These are phyloP conservation scores for Neofelis nebulosa DNA, from an alignment of 2,113 vertebrate genomes.

Conservation along the genomic window DNA sequence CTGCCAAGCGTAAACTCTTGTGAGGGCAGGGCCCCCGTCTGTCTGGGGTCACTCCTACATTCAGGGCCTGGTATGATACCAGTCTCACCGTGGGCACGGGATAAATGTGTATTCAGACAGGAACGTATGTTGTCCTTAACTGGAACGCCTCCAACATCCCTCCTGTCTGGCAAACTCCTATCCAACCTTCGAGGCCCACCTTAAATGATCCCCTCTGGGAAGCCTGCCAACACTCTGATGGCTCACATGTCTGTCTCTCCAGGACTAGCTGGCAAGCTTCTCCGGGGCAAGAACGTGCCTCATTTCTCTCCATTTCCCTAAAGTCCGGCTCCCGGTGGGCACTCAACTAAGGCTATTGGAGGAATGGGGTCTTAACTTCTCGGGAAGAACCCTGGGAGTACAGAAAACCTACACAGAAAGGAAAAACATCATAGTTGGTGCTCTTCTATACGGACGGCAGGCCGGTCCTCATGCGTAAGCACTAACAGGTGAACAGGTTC, in stretches of 20 bases:
- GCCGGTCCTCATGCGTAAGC: neutral
- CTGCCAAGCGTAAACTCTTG: neutral
- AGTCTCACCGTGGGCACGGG: accelerated
- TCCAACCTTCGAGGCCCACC: neutral
- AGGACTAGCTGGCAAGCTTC: neutral
- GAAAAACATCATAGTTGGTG: neutral
- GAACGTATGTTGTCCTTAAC: neutral
- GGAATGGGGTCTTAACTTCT: neutral
- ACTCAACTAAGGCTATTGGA: neutral
- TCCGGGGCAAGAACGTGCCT: neutral
- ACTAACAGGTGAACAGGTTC: neutral
- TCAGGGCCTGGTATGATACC: neutral
- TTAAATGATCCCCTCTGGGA: neutral
- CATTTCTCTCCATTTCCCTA: neutral
- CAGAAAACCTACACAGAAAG: neutral
- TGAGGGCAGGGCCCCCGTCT: neutral
- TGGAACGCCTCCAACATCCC: neutral
- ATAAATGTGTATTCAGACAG: neutral
- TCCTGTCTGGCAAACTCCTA: neutral
- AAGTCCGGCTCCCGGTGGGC: neutral
- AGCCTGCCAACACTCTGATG: neutral
- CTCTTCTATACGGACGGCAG: neutral
- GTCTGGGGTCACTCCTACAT: neutral
- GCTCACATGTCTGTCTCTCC: neutral
- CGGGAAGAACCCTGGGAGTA: neutral